These are phyloP conservation scores for Zeuzera pyrina DNA, from an alignment of 2,888 invertebrate genomes.

Conservation along the genomic window DNA sequence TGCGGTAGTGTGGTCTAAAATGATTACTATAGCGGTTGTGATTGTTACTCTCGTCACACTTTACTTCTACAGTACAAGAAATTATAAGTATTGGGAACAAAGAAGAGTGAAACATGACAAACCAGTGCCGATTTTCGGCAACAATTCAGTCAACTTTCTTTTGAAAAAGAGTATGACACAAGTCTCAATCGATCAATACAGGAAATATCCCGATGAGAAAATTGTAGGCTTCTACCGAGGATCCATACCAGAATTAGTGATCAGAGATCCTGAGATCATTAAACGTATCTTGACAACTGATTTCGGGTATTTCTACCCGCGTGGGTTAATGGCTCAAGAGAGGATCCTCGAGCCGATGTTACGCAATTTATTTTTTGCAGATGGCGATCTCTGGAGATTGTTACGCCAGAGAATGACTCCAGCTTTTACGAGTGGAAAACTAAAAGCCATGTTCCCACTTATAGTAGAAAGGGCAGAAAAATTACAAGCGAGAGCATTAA, in stretches of 20 bases:
- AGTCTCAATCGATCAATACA: slow-evolving; percentile 28
- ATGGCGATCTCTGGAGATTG: slow-evolving; percentile 45
- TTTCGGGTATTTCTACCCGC: slow-evolving; percentile 31
- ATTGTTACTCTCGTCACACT: slow-evolving; percentile 17
- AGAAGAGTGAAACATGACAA: slow-evolving; percentile 36
- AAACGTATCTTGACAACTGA: slow-evolving; percentile 33
- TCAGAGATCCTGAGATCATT: slow-evolving; percentile 35
- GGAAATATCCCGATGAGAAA: slow-evolving; percentile 37
- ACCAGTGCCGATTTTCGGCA: slow-evolving; percentile 31
- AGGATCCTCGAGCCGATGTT: slow-evolving; percentile 36
- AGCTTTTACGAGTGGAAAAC: slow-evolving; percentile 44
- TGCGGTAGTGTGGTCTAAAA: too few relatives aligned
- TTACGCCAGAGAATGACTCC: slow-evolving; percentile 47
- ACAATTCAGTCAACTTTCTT: slow-evolving; percentile 21
- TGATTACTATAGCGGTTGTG: slow-evolving; percentile 7
- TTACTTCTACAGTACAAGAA: slow-evolving; percentile 36
- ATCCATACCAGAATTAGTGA: slow-evolving; percentile 27
- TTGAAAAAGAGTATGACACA: slow-evolving; percentile 28
- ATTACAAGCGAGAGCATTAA: slow-evolving; percentile 26
- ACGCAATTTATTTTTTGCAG: slow-evolving; percentile 43
- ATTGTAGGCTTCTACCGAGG: slow-evolving; percentile 37
- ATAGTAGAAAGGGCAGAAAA: slow-evolving; percentile 38
- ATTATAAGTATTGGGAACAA: slow-evolving; percentile 32
- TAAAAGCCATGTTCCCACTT: slow-evolving; percentile 48
- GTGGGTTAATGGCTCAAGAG: slow-evolving; percentile 29